Conservation (phyloP, 2,113 vertebrate species). For the Eptesicus fuscus region DNA sequence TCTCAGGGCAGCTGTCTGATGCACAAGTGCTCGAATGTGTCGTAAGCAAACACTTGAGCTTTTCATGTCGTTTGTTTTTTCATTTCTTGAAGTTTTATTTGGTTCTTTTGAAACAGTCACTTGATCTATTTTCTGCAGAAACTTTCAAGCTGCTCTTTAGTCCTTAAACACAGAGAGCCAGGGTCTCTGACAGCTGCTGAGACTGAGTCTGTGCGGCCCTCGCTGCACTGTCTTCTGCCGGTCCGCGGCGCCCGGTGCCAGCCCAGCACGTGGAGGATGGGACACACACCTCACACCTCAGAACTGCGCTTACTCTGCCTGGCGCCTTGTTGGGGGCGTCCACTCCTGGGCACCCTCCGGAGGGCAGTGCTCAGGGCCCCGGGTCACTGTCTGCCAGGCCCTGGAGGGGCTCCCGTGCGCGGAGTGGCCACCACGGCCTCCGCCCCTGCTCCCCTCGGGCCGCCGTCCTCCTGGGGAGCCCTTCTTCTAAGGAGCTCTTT, state of each 20-base stretch:
- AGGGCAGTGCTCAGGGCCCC: rapidly evolving
- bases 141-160: neutral
- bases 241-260: no score
- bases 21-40: neutral
- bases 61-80: neutral
- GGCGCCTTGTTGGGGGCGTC: rapidly evolving
- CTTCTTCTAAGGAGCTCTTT: neutral
- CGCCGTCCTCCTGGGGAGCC: neutral
- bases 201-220: rapidly evolving
- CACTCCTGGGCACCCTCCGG: neutral
- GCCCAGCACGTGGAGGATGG: rapidly evolving
- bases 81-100: neutral
- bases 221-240: no score
- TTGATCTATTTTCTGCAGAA: rapidly evolving
- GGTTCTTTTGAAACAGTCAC: neutral
- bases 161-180: no score
- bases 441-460: neutral
- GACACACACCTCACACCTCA: neutral
- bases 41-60: neutral
- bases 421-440: rapidly evolving
- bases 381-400: neutral
- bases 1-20: neutral
- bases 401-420: neutral
- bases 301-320: neutral
- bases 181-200: rapidly evolving